Conservation (phyloP, 1,140 invertebrate genomes). For the Dreissena polymorpha region DNA sequence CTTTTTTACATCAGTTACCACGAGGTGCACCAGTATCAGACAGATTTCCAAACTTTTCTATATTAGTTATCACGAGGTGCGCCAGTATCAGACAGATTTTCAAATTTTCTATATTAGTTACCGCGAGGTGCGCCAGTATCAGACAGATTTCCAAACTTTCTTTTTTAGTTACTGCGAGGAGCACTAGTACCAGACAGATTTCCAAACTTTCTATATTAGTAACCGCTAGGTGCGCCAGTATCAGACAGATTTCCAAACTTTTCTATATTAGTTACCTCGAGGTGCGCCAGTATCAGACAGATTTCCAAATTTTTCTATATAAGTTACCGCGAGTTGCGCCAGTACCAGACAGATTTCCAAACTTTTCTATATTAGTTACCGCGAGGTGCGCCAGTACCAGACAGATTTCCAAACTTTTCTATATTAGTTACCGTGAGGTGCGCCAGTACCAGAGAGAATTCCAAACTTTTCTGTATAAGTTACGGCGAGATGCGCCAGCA, state of each 20-base stretch:
- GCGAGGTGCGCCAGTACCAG: conserved; percentile 76
- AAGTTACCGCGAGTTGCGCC: conserved; percentile 76
- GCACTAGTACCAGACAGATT: conserved; percentile 70
- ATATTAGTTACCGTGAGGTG: conserved; percentile 77
- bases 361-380: no score
- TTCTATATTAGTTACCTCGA: conserved; percentile 76
- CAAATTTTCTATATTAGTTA: no score
- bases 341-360: conserved; percentile 71
- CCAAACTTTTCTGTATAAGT: no score
- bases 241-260: conserved; percentile 68
- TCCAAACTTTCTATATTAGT: no score
- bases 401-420: conserved; percentile 70
- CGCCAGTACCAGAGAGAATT: conserved; percentile 70
- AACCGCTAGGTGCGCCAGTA: conserved; percentile 78
- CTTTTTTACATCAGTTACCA: conserved; percentile 73
- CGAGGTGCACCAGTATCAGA: conserved; percentile 76
- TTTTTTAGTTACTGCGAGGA: conserved; percentile 77
- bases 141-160: conserved; percentile 69
- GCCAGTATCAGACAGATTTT: conserved; percentile 71
- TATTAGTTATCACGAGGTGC: conserved; percentile 76
- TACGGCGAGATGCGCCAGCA: conserved; percentile 78
- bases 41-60: no score
- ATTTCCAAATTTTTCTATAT: no score
- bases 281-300: conserved; percentile 73
- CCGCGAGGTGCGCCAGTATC: conserved; percentile 76